These are phyloP conservation scores for Onychorhynchus coronatus DNA, from an alignment of 2,113 vertebrate species.

Conservation along the genomic window DNA sequence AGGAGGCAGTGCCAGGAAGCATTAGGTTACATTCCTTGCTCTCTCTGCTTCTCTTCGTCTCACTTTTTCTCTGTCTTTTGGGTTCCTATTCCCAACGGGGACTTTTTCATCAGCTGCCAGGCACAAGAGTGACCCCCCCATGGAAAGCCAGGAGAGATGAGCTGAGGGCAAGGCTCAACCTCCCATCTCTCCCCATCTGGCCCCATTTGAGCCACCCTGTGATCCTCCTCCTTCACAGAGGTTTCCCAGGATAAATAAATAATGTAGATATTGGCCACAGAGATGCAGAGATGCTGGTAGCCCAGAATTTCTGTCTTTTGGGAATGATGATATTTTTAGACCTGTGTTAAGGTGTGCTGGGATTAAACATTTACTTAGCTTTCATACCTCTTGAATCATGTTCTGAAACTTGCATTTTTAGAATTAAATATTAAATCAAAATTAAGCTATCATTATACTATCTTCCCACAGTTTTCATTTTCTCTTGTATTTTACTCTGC, in stretches of 20 bases:
- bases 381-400: background rate
- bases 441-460: background rate
- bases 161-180: background rate
- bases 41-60: background rate
- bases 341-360: background rate
- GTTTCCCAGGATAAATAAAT: background rate
- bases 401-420: background rate
- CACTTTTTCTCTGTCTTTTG: background rate
- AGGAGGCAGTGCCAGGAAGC: background rate
- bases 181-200: background rate
- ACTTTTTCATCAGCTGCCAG: background rate
- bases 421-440: background rate
- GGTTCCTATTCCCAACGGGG: background rate
- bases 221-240: background rate
- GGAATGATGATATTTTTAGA: background rate
- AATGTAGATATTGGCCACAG: background rate
- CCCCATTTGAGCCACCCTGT: background rate
- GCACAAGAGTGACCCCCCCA: too few relatives aligned
- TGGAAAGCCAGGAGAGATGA: background rate
- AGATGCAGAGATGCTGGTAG: background rate
- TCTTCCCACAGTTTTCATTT: background rate
- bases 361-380: background rate
- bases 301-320: background rate
- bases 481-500: background rate
- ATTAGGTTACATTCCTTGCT: background rate